Evolutionary conservation across 2,888 invertebrate genomes (phyloP).

Genomic region (Epistrophe grossulariae): DNA sequence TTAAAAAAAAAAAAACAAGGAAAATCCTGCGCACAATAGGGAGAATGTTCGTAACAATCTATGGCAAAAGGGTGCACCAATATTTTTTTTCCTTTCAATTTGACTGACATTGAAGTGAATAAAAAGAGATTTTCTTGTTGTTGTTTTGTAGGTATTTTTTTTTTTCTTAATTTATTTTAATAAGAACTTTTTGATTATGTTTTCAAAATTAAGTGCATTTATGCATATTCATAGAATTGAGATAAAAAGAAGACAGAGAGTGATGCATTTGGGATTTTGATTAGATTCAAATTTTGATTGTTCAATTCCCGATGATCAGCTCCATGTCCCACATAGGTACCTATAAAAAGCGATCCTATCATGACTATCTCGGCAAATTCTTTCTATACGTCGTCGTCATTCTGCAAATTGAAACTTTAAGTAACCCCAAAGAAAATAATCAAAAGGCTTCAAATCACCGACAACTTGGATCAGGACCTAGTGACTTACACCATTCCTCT

Average conservation of each 20-base stretch:
- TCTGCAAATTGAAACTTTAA: no score
- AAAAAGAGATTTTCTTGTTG: neutral
- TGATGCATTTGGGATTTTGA: neutral
- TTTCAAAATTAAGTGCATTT: neutral
- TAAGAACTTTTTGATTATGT: neutral
- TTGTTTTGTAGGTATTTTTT: neutral
- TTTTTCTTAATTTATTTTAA: slow-evolving; percentile 16
- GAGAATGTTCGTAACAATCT: slow-evolving; percentile 39
- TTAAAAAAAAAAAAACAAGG: neutral
- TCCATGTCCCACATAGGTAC: no score
- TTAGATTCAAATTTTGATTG: no score
- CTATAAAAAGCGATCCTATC: no score
- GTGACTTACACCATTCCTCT: no score
- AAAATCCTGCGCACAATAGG: slow-evolving; percentile 63
- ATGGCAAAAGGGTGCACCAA: slow-evolving; percentile 64
- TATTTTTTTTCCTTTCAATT: slow-evolving; percentile 22
- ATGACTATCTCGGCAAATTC: no score
- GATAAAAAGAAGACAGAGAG: neutral
- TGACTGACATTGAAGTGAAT: slow-evolving; percentile 29
- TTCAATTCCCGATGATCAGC: no score
- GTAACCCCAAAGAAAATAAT: no score
- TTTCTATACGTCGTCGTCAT: no score
- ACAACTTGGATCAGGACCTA: no score
- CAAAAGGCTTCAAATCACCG: no score
- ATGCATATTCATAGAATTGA: neutral